Conservation (phyloP, 2,888 invertebrate genomes). For the Orthosia cruda region DNA sequence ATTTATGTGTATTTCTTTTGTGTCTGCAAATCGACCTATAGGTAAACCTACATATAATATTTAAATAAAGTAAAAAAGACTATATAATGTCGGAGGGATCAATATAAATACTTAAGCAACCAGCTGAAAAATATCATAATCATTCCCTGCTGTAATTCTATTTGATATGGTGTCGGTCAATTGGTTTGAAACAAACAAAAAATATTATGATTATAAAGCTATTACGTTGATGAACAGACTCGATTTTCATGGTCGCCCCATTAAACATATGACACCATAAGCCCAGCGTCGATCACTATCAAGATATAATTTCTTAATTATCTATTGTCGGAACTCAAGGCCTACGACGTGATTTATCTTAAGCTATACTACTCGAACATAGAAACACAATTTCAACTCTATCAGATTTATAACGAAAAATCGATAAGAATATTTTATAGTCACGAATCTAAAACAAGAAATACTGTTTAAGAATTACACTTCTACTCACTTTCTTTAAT, state of each 20-base stretch:
- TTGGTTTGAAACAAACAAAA: background rate
- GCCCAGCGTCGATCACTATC: background rate
- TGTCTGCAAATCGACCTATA: background rate
- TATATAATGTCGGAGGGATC: too few species aligned
- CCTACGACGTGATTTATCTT: too few species aligned
- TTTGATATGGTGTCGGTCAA: too few species aligned
- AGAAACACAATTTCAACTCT: slow-evolving; percentile 1
- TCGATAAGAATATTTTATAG: background rate
- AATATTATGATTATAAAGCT: background rate
- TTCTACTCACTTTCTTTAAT: slow-evolving; percentile 40
- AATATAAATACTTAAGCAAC: too few species aligned
- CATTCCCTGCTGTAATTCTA: too few species aligned
- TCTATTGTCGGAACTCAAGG: background rate
- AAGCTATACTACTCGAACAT: background rate
- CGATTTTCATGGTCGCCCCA: background rate
- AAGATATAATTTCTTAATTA: slow-evolving; percentile 8
- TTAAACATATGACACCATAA: slow-evolving; percentile 3
- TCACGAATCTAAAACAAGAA: background rate
- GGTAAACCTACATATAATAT: too few species aligned
- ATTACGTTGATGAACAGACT: background rate
- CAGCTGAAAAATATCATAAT: too few species aligned
- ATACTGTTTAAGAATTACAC: slow-evolving; percentile 34
- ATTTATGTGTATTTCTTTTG: background rate
- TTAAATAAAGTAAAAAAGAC: too few species aligned
- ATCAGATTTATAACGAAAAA: background rate